These are phyloP conservation scores for Leptobrachium leishanense DNA, from an alignment of 2,113 vertebrate genomes.

Conservation along the genomic window DNA sequence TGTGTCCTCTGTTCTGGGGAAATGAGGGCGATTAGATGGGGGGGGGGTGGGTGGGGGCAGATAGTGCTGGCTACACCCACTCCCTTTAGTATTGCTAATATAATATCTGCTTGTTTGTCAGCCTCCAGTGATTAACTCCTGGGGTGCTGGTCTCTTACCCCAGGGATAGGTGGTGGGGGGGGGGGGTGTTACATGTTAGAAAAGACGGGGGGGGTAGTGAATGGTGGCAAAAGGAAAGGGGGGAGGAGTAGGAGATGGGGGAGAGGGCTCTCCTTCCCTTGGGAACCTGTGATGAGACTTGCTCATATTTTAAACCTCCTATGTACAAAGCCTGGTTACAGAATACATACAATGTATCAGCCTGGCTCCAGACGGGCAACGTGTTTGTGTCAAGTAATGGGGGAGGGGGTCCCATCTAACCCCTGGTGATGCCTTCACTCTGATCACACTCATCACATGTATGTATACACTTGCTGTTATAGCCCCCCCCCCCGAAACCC, in stretches of 20 bases:
- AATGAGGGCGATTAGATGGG: conserved; percentile 4
- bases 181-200: background rate
- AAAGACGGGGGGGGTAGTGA: background rate
- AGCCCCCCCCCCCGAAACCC: background rate
- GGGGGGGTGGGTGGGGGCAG: background rate
- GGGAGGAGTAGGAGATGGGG: background rate
- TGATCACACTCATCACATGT: background rate
- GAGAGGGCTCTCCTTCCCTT: background rate
- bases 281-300: background rate
- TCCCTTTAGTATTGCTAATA: conserved; percentile 34
- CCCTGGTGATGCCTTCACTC: background rate
- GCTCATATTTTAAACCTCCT: background rate
- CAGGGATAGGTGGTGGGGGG: background rate
- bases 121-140: background rate
- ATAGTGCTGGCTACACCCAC: conserved; percentile 36
- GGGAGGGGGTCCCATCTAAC: background rate
- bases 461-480: background rate
- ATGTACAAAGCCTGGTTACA: background rate
- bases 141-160: background rate
- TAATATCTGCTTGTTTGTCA: conserved; percentile 21
- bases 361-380: background rate
- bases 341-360: background rate
- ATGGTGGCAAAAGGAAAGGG: background rate
- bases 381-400: conserved; percentile 14
- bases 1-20: background rate